phyloP scores from a whole-genome alignment of 2,888 invertebrate genomes.

The Athalia cordata region DNA sequence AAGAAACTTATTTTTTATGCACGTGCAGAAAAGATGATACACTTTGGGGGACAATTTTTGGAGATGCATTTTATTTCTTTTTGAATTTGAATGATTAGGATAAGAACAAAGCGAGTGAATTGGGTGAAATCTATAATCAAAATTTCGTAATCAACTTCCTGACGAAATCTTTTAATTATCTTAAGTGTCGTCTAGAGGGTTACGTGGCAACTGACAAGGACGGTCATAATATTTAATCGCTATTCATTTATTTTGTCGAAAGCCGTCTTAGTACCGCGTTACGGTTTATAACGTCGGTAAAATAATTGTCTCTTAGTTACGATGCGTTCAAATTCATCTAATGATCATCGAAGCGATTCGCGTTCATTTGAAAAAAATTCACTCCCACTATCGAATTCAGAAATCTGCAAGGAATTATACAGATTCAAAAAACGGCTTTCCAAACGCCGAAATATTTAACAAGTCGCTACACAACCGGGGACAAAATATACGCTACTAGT shows the following conservation, averaged over 20 bases:
- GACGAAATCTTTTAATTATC: constrained; percentile 70
- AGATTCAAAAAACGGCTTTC: neutral
- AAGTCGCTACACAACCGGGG: neutral
- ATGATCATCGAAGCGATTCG: neutral
- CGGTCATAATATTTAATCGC: constrained; percentile 74
- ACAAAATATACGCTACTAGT: constrained; percentile 27
- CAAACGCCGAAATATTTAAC: neutral
- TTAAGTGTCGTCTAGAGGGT: constrained; percentile 69
- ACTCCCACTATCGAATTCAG: neutral
- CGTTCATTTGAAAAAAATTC: neutral
- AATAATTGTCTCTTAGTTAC: constrained; percentile 58
- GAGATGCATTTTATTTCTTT: neutral
- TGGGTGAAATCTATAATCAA: constrained; percentile 24
- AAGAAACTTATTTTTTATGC: too few relatives aligned
- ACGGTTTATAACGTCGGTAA: constrained; percentile 52
- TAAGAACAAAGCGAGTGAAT: neutral
- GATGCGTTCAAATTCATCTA: neutral
- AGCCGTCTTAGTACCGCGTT: constrained; percentile 57
- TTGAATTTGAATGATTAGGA: neutral
- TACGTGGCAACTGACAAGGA: constrained; percentile 62
- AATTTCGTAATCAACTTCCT: constrained; percentile 30
- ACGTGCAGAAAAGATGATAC: too few relatives aligned
- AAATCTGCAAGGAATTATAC: neutral
- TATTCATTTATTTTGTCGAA: constrained; percentile 67
- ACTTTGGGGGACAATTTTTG: neutral